phyloP scores from a whole-genome alignment of 2,888 invertebrate species.

The Arctia plantaginis region DNA sequence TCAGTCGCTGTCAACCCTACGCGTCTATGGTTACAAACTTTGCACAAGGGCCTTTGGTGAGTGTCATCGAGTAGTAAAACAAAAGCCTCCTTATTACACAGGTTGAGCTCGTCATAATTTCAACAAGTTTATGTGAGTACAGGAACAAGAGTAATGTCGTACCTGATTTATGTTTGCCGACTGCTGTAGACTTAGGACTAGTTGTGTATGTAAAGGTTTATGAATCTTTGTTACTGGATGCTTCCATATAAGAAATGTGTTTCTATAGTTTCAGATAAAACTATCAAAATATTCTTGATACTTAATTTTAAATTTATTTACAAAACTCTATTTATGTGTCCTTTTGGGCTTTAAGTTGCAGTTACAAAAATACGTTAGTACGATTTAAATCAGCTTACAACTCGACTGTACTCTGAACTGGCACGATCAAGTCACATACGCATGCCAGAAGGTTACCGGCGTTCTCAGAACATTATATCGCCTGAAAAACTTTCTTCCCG shows the following conservation, averaged over 20 bases:
- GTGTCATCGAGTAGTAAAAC: slow-evolving; percentile 60
- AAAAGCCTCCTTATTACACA: slow-evolving; percentile 52
- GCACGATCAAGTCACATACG: too few relatives aligned
- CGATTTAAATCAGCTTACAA: too few relatives aligned
- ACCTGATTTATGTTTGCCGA: slow-evolving; percentile 53
- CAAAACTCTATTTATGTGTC: neutral
- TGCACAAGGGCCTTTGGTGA: slow-evolving; percentile 40
- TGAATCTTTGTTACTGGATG: slow-evolving; percentile 49
- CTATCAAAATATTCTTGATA: neutral
- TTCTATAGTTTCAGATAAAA: slow-evolving; percentile 18
- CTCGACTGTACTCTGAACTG: too few relatives aligned
- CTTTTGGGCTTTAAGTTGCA: neutral
- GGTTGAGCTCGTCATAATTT: slow-evolving; percentile 59
- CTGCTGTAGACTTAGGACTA: slow-evolving; percentile 51
- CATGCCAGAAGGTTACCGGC: too few relatives aligned
- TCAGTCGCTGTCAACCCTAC: slow-evolving; percentile 32
- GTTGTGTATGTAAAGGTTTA: slow-evolving; percentile 43
- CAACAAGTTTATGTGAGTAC: slow-evolving; percentile 57
- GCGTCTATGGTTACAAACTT: slow-evolving; percentile 41
- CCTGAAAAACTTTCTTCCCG: too few relatives aligned
- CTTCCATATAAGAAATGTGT: slow-evolving; percentile 32
- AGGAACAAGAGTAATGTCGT: slow-evolving; percentile 53
- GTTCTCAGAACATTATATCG: too few relatives aligned
- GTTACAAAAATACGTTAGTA: too few relatives aligned
- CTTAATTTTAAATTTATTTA: neutral